These are phyloP conservation scores for Leptodactylus fallax DNA, from an alignment of 2,797 vertebrate species.

Conservation along the genomic window DNA sequence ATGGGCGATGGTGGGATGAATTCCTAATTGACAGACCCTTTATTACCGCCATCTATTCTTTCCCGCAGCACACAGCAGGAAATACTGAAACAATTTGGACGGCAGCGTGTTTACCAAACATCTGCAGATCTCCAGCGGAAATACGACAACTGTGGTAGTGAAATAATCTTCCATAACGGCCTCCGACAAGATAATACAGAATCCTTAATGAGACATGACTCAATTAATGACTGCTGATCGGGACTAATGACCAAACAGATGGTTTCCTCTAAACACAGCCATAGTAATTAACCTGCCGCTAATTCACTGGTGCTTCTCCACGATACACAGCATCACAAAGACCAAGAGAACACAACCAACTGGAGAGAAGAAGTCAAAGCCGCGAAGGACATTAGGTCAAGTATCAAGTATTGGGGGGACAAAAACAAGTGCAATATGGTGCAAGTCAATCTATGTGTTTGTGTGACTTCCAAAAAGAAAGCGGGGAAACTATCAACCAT, in stretches of 20 bases:
- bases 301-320: conserved; percentile 43
- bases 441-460: no score
- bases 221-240: conserved; percentile 81
- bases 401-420: no score
- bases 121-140: conserved; percentile 27
- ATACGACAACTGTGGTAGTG: conserved; percentile 20
- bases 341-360: neutral
- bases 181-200: conserved; percentile 67
- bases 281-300: conserved; percentile 70
- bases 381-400: neutral
- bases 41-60: neutral
- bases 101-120: conserved; percentile 25
- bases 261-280: conserved; percentile 74
- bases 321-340: conserved; percentile 2
- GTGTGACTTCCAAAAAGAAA: no score
- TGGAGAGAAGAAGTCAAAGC: neutral
- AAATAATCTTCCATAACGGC: conserved; percentile 41
- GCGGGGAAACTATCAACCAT: no score
- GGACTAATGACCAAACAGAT: conserved; percentile 83
- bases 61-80: conserved; percentile 11
- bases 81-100: conserved; percentile 10
- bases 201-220: conserved; percentile 77
- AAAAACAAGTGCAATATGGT: no score
- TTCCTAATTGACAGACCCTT: no score
- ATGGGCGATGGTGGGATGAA: no score